These are phyloP conservation scores for Synanthedon tipuliformis DNA, from an alignment of 2,888 invertebrate species.

Conservation along the genomic window DNA sequence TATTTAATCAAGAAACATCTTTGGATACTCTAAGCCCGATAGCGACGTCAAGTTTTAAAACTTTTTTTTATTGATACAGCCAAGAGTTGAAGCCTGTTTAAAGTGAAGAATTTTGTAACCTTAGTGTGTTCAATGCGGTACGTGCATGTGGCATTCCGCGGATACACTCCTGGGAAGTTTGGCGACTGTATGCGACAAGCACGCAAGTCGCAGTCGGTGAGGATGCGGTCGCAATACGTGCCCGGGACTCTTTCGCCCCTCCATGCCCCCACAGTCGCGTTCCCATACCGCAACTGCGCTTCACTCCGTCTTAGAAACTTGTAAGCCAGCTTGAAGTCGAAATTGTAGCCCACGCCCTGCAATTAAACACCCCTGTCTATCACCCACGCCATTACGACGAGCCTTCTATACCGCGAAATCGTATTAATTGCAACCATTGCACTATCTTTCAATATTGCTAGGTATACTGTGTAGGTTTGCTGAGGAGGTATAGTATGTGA, in stretches of 20 bases:
- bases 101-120: constrained; percentile 22
- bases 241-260: constrained; percentile 80
- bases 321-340: constrained; percentile 87
- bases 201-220: constrained; percentile 80
- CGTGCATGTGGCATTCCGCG: constrained; percentile 86
- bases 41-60: too few relatives aligned
- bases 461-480: too few relatives aligned
- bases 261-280: constrained; percentile 78
- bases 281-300: constrained; percentile 82
- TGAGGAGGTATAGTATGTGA: too few relatives aligned
- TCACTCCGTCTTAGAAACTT: constrained; percentile 83
- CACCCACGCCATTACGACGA: not conserved
- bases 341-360: constrained; percentile 81
- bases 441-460: not conserved
- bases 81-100: too few relatives aligned
- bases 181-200: constrained; percentile 85
- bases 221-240: constrained; percentile 83
- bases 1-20: too few relatives aligned
- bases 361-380: constrained; percentile 5
- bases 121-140: constrained; percentile 76
- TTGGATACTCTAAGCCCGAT: too few relatives aligned
- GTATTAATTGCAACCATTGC: not conserved
- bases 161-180: constrained; percentile 91
- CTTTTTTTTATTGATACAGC: too few relatives aligned
- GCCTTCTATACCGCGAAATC: not conserved